phyloP scores from a whole-genome alignment of 2,797 vertebrate species.

The Ctenopoma multispine region DNA sequence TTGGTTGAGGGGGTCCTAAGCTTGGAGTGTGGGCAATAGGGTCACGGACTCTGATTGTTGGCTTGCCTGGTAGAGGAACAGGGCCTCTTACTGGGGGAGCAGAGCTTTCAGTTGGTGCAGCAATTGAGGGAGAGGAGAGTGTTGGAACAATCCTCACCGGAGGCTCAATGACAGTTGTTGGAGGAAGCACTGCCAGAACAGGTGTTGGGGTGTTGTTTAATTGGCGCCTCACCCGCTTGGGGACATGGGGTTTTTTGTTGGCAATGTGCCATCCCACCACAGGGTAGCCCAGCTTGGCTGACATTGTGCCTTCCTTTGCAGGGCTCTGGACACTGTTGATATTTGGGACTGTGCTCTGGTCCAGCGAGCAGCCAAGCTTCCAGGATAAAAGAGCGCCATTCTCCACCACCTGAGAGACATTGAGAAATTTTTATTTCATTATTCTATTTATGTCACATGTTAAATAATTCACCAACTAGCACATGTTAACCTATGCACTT shows the following conservation, averaged over 20 bases:
- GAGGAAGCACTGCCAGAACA: constrained; percentile 85
- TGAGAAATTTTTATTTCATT: not conserved
- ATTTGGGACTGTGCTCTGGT: constrained; percentile 92
- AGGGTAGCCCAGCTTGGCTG: constrained; percentile 93
- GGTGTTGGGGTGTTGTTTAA: constrained; percentile 93
- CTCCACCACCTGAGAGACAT: constrained; percentile 85
- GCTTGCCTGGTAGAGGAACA: constrained; percentile 90
- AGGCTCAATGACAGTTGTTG: constrained; percentile 90
- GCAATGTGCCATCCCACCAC: constrained; percentile 99
- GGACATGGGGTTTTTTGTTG: constrained; percentile 94
- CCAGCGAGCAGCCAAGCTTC: constrained; percentile 95
- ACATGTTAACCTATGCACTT: not conserved
- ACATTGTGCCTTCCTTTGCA: constrained; percentile 95
- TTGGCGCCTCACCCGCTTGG: constrained; percentile 92
- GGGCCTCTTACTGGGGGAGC: constrained; percentile 92
- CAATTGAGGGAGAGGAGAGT: constrained; percentile 91
- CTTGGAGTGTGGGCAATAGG: constrained; percentile 90
- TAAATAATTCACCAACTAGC: not conserved
- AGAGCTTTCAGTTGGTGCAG: constrained; percentile 90
- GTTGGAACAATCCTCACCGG: constrained; percentile 92
- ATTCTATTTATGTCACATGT: no score
- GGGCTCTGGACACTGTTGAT: constrained; percentile 92
- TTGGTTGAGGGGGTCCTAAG: constrained; percentile 89
- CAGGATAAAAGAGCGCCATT: constrained; percentile 96
- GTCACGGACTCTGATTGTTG: constrained; percentile 91